Percentiles rank a stretch among this genome's conserved stretches.
Conservation (phyloP, 2,888 invertebrate genomes). For the Dilophus febrilis region DNA sequence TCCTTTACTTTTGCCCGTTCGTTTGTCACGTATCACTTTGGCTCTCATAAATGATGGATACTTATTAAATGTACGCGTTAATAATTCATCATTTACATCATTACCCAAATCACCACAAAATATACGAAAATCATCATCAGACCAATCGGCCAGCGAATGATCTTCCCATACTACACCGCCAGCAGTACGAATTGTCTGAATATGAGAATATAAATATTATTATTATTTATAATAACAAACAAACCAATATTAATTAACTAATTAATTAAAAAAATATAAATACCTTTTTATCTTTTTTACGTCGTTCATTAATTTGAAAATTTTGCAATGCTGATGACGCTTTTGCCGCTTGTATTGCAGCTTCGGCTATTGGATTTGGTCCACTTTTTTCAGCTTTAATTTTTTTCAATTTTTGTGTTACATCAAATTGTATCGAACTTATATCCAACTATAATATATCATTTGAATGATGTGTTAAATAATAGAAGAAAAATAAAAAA, state of each 20-base stretch:
- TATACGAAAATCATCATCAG: constrained; percentile 94
- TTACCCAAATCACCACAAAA: constrained; percentile 99
- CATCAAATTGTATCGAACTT: constrained; percentile 36
- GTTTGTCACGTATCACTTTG: constrained; percentile 87
- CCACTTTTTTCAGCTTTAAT: constrained; percentile 47
- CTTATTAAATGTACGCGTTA: constrained; percentile 90
- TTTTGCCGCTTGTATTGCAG: constrained; percentile 44
- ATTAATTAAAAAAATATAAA: not conserved
- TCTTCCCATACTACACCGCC: constrained; percentile 97
- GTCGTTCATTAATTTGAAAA: constrained; percentile 36
- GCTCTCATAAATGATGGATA: constrained; percentile 87
- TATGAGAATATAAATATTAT: constrained; percentile 1
- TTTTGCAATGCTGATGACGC: constrained; percentile 39
- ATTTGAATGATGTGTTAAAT: not conserved
- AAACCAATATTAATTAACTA: not conserved
- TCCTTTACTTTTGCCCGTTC: constrained; percentile 96
- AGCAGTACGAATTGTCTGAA: constrained; percentile 67
- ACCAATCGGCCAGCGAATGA: constrained; percentile 83
- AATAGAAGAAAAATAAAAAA: too few species aligned
- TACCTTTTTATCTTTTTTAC: constrained; percentile 23
- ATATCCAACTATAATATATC: constrained; percentile 31
- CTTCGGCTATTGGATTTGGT: constrained; percentile 41
- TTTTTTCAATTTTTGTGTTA: constrained; percentile 41
- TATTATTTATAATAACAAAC: constrained; percentile 20
- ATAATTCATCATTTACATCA: constrained; percentile 93